phyloP scores from a whole-genome alignment of 1,140 invertebrate species.

The Chironomus striatipennis region DNA sequence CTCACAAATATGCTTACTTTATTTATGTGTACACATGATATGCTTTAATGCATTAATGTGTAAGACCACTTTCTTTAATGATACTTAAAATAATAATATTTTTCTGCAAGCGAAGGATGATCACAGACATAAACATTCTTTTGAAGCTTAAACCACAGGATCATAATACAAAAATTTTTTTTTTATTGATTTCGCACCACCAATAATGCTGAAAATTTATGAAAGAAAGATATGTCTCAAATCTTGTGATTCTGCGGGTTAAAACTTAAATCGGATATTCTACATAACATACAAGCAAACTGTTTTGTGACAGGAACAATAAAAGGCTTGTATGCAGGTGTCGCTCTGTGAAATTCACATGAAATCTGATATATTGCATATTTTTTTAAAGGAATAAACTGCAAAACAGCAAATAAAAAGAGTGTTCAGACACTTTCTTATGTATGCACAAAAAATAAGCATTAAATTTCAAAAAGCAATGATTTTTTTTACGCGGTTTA shows the following conservation, averaged over 20 bases:
- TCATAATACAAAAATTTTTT: not conserved
- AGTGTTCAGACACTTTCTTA: constrained; percentile 15
- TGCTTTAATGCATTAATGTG: not conserved
- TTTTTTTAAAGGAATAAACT: not conserved
- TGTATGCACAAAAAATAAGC: constrained; percentile 12
- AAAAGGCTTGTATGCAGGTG: constrained; percentile 16
- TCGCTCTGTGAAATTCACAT: constrained; percentile 10
- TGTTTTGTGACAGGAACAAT: constrained; percentile 8
- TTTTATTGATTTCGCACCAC: not conserved
- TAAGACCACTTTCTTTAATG: not conserved
- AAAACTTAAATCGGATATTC: constrained; percentile 1
- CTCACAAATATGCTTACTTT: too few relatives aligned
- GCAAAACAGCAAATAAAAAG: not conserved
- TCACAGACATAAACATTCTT: not conserved
- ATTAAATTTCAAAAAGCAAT: constrained; percentile 17
- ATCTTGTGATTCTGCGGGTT: constrained; percentile 15
- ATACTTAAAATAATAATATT: not conserved
- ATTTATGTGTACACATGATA: too few relatives aligned
- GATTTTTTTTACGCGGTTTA: not conserved
- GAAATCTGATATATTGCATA: constrained; percentile 17
- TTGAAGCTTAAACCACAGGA: not conserved
- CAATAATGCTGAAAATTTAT: not conserved
- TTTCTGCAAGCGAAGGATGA: not conserved
- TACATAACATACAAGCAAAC: not conserved
- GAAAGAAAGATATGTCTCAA: not conserved